Evolutionary conservation across 2,888 invertebrate genomes (phyloP), one percentile per base, ranked within the genome.

Genomic region (Microchrysa polita): DNA sequence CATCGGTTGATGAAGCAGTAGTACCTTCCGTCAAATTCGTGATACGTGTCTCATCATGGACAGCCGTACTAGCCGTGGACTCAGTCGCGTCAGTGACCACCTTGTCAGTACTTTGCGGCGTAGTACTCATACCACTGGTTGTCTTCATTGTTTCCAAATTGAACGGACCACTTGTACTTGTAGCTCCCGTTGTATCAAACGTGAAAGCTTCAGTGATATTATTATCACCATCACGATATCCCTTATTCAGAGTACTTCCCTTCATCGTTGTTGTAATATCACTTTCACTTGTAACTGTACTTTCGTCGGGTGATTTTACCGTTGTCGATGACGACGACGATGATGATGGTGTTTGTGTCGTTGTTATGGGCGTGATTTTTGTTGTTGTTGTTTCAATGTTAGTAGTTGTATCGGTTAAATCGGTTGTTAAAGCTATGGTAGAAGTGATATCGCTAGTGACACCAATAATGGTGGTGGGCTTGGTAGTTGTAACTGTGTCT

Each of bases 181-280:
- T 76, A 40, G 52, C 67, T 48, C 60, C 53, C n/a, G 76, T 53
- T 9, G 77, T 78, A 53, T 75, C 61, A 73, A 40, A 63, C 5
- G 60, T 52, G 67, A 74, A 75, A 22, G 79, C 76, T 77, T 80
- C 83, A 22, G 83, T 84, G 69, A 83, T 84, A 77, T 83, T 83
- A 77, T 83, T 83, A 67, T 83, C 84, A 74, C 83, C 84, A 80
- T 83, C 83, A n/a, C 85, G 81, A 77, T 84, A 84, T 52, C 83
- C 81, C 74, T 83, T 84, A 0, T 83, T 81, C 34, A 81, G 81
- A 12, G 65, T 65, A 14, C 82, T 83, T 5, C 81, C 80, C 74
- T 82, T 83, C 1, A 78, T 78, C 48, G 59, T 72, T 18, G 74
- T 52, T 34, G 52, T 55, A 18, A 72, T 23, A 48, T 14, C 22